These are phyloP conservation scores for Sciurus carolinensis DNA, from an alignment of 2,797 vertebrate genomes.

Conservation along the genomic window DNA sequence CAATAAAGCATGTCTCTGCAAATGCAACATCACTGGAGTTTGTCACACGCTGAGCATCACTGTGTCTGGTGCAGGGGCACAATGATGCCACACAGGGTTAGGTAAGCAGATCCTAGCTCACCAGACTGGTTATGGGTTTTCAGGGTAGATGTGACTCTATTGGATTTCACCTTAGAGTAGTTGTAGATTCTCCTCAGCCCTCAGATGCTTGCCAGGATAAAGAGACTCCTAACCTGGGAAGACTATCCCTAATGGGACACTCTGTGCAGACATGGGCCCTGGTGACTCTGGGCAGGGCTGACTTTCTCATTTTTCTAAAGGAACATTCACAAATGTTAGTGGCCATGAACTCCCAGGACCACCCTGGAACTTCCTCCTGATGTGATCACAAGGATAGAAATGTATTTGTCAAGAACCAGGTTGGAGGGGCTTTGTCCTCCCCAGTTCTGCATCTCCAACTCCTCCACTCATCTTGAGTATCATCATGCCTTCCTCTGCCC, in stretches of 20 bases:
- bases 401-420: background rate
- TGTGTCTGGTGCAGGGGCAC: too few relatives aligned
- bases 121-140: background rate
- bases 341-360: background rate
- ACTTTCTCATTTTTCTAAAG: background rate
- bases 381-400: background rate
- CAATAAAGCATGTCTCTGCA: background rate
- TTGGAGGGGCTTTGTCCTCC: fast-evolving
- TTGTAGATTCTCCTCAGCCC: too few relatives aligned
- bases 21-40: too few relatives aligned
- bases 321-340: background rate
- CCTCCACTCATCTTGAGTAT: background rate
- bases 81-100: fast-evolving
- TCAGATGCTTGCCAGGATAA: too few relatives aligned
- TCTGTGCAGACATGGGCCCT: background rate
- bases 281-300: background rate
- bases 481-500: too few relatives aligned
- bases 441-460: background rate
- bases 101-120: fast-evolving
- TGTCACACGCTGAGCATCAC: too few relatives aligned
- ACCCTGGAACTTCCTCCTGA: background rate
- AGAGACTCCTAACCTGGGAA: too few relatives aligned
- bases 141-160: background rate
- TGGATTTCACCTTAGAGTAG: too few relatives aligned
- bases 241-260: too few relatives aligned